Evolutionary conservation across 2,888 invertebrate genomes (phyloP), one percentile per base, ranked within the genome.

Genomic region (Crepidodera aurea): DNA sequence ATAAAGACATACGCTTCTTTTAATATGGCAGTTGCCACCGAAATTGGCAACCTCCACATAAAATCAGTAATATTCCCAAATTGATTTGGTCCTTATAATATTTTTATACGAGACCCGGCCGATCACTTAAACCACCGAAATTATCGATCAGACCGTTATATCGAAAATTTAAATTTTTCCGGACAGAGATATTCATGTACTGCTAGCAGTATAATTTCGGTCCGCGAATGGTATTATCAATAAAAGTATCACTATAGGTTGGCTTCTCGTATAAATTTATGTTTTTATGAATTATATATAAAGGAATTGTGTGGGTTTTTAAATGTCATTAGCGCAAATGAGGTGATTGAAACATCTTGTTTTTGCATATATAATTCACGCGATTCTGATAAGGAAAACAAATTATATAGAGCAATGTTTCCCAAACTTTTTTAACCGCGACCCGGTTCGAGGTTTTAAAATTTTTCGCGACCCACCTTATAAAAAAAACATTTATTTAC

Each of bases 131-230:
- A 70, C 66, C 67, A 62, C 68, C 55, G 66, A 71, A 72, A 56
- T 72, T 69, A 72, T 66, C 63, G 62, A 50, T 46, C 57, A 48
- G 60, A 61, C 71, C 69, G 71, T 72, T 70, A 72, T 62, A 61
- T 65, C 51, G 34, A 56, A 62, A 53, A 60, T 65, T 57, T 59
- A 65, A 65, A 62, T 62, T 60, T 51, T 62, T 40, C 40, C 60
- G n/a, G n/a, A n/a, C n/a, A n/a, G n/a, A n/a, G n/a, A n/a, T n/a
- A n/a, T n/a, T 54, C 60, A 56, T 51, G 51, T 53, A 25, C 42
- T 44, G 64, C 51, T 40, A 59, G 42, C 53, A 58, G 57, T 59
- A 48, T 65, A 65, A 65, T 65, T 58, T 51, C 5, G 58, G 12
- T 40, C 32, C 10, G 18, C 37, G 25, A 57, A 46, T 39, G 27